Conservation (phyloP, 2,113 vertebrate species). For the Scopus umbretta region DNA sequence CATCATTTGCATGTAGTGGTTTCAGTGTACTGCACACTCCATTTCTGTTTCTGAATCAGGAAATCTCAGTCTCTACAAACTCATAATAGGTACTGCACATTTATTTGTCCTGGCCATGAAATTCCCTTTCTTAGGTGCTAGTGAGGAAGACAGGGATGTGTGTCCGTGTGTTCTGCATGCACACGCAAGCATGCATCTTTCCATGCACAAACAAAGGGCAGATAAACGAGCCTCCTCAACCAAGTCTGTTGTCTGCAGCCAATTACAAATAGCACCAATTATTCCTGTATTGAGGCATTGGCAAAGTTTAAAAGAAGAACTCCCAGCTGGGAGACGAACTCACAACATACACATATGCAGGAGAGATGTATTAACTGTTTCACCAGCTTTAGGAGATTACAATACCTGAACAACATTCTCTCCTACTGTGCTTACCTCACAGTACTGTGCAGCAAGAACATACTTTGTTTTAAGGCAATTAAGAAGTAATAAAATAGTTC, state of each 20-base stretch:
- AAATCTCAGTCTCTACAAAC: background rate
- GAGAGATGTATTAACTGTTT: background rate
- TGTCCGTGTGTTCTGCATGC: background rate
- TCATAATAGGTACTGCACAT: background rate
- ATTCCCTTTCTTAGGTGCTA: background rate
- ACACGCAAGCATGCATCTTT: conserved; percentile 38
- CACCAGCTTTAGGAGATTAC: background rate
- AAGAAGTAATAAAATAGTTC: background rate
- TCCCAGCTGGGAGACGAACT: background rate
- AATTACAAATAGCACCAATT: conserved; percentile 34
- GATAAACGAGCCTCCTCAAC: conserved; percentile 26
- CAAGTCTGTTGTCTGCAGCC: conserved; percentile 6
- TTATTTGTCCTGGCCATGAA: background rate
- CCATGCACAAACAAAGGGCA: conserved; percentile 42
- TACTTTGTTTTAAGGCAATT: conserved; percentile 8
- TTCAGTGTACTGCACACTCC: background rate
- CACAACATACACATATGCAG: background rate
- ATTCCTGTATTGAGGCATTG: background rate
- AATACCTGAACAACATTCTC: background rate
- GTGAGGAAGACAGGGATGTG: background rate
- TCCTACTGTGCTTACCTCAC: background rate
- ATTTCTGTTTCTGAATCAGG: background rate
- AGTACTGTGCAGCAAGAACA: background rate
- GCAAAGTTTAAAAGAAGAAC: background rate
- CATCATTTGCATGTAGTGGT: background rate